These are phyloP conservation scores for Proctacanthus coquilletti DNA, from an alignment of 1,140 invertebrate genomes.

Conservation along the genomic window DNA sequence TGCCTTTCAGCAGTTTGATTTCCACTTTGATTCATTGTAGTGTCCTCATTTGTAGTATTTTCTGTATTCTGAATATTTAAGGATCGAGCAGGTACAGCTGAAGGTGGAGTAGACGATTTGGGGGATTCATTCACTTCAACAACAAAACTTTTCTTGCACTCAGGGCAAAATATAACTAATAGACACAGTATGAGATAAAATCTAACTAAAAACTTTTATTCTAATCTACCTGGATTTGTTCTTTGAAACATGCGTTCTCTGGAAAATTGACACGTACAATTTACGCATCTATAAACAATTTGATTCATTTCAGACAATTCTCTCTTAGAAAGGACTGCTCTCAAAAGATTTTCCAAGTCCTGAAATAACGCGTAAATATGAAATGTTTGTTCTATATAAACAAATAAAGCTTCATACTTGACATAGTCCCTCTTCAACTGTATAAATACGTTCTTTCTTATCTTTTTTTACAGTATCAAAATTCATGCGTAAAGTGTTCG, in stretches of 20 bases:
- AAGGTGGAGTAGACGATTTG: too few relatives aligned
- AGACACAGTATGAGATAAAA: too few relatives aligned
- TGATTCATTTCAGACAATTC: constrained; percentile 36
- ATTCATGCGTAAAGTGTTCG: constrained; percentile 38
- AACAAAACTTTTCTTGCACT: constrained; percentile 39
- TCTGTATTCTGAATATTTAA: too few relatives aligned
- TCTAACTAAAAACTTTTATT: too few relatives aligned
- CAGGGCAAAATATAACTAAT: constrained; percentile 35
- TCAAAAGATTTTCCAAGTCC: constrained; percentile 36
- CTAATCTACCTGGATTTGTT: constrained; percentile 12
- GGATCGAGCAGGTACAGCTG: too few relatives aligned
- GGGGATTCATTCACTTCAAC: constrained; percentile 30
- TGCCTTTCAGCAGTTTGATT: background rate
- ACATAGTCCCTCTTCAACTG: constrained; percentile 36
- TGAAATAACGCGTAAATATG: constrained; percentile 19
- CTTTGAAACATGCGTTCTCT: constrained; percentile 25
- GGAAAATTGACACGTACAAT: constrained; percentile 42
- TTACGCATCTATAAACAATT: constrained; percentile 42
- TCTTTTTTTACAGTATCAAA: constrained; percentile 43
- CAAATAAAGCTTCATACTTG: constrained; percentile 26
- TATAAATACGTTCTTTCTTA: constrained; percentile 38
- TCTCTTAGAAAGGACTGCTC: constrained; percentile 32
- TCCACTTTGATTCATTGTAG: too few relatives aligned
- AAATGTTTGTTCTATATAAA: constrained; percentile 7
- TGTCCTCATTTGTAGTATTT: too few relatives aligned